Percentiles rank a stretch among this genome's conserved stretches.
Evolutionary conservation across 2,797 vertebrate species (phyloP).

Genomic region (Lateolabrax maculatus): DNA sequence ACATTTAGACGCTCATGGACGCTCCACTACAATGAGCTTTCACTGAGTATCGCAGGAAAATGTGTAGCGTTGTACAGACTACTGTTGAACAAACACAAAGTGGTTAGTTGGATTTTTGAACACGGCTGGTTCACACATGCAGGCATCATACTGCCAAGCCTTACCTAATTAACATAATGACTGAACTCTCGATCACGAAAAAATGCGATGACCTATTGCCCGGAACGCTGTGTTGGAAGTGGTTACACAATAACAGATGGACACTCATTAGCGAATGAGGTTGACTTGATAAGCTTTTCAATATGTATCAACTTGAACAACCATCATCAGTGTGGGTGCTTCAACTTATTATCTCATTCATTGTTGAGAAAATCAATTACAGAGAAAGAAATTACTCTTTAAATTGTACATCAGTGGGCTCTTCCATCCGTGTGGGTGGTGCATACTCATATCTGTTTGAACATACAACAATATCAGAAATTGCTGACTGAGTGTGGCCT

Average conservation of each 20-base stretch:
- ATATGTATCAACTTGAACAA: slow-evolving; percentile 50
- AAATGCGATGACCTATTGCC: slow-evolving; percentile 65
- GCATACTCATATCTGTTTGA: slow-evolving; percentile 16
- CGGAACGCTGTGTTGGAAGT: slow-evolving; percentile 51
- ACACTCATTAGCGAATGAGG: slow-evolving; percentile 75
- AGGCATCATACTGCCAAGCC: slow-evolving; percentile 44
- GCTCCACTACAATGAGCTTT: not conserved
- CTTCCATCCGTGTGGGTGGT: slow-evolving; percentile 17
- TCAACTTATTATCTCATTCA: slow-evolving; percentile 41
- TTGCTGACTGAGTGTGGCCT: not conserved
- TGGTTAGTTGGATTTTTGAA: slow-evolving; percentile 31
- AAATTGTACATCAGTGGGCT: slow-evolving; percentile 14
- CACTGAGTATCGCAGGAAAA: not conserved
- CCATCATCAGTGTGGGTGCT: slow-evolving; percentile 36
- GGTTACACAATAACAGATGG: slow-evolving; percentile 77
- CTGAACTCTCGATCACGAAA: slow-evolving; percentile 45
- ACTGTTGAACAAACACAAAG: slow-evolving; percentile 26
- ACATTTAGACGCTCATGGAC: not conserved
- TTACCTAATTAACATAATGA: slow-evolving; percentile 74
- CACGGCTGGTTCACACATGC: slow-evolving; percentile 31
- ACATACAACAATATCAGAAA: slow-evolving; percentile 5
- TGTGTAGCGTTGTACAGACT: not conserved
- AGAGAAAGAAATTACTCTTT: slow-evolving; percentile 20
- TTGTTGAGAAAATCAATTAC: slow-evolving; percentile 47
- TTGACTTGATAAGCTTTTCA: slow-evolving; percentile 68